These are phyloP conservation scores for Melanostoma scalare DNA, from an alignment of 2,888 invertebrate species.

Conservation along the genomic window DNA sequence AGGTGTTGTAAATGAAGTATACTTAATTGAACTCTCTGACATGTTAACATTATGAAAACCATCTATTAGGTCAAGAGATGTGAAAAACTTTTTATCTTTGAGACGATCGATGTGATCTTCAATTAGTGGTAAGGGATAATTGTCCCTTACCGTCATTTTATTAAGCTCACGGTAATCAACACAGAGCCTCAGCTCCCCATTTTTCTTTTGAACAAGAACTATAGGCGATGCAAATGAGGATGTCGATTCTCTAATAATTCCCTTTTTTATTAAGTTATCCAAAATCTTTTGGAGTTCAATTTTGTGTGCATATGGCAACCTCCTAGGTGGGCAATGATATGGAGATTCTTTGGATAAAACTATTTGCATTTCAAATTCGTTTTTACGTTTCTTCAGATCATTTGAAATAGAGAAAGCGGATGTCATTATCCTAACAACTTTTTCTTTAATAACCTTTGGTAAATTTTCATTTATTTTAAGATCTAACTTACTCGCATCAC, in stretches of 20 bases:
- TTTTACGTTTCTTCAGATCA: background rate
- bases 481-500: slow-evolving; percentile 17
- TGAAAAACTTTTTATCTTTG: slow-evolving; percentile 37
- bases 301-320: slow-evolving; percentile 29
- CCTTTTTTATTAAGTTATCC: slow-evolving; percentile 13
- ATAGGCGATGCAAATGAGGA: slow-evolving; percentile 62
- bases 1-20: slow-evolving; percentile 32
- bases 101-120: slow-evolving; percentile 43
- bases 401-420: slow-evolving; percentile 20
- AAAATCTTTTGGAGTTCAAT: slow-evolving; percentile 21
- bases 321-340: slow-evolving; percentile 27
- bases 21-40: slow-evolving; percentile 33
- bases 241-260: slow-evolving; percentile 41
- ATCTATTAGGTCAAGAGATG: slow-evolving; percentile 26
- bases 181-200: slow-evolving; percentile 41
- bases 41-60: slow-evolving; percentile 30
- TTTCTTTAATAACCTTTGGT: slow-evolving; percentile 16
- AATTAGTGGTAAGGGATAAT: slow-evolving; percentile 32
- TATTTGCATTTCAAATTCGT: slow-evolving; percentile 50
- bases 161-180: slow-evolving; percentile 17
- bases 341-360: slow-evolving; percentile 23
- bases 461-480: slow-evolving; percentile 27
- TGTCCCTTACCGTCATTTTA: slow-evolving; percentile 41
- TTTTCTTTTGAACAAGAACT: slow-evolving; percentile 60
- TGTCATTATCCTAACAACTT: slow-evolving; percentile 20